Conservation (phyloP, 2,113 vertebrate genomes). For the Corythornis vintsioides region DNA sequence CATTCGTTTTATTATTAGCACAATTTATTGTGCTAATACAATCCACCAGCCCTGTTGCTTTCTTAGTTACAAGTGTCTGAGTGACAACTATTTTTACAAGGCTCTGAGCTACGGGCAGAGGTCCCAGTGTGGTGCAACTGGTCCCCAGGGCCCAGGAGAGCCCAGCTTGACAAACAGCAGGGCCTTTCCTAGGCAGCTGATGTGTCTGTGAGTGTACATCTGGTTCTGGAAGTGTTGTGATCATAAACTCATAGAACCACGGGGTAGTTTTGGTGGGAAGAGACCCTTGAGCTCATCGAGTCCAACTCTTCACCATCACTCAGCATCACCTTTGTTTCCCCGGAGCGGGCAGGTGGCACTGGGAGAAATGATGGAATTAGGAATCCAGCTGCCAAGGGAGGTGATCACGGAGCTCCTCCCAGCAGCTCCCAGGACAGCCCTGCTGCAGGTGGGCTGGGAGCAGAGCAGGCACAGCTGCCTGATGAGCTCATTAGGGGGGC, state of each 20-base stretch:
- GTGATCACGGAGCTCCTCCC: not conserved
- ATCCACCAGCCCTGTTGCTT: not conserved
- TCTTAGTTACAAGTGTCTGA: fast-evolving
- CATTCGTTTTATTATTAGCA: too few relatives aligned
- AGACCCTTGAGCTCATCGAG: not conserved
- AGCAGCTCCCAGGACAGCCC: not conserved
- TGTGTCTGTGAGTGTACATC: not conserved
- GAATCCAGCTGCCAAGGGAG: not conserved
- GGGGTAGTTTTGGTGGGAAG: not conserved
- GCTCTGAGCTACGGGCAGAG: fast-evolving
- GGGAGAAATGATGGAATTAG: not conserved
- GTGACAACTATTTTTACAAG: not conserved
- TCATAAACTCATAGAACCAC: not conserved
- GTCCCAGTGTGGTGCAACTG: not conserved
- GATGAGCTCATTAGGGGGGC: not conserved
- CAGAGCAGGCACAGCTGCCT: not conserved
- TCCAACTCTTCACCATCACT: not conserved
- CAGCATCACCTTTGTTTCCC: not conserved
- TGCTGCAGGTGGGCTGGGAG: not conserved
- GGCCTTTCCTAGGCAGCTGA: not conserved
- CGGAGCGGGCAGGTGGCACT: not conserved
- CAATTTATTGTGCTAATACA: not conserved
- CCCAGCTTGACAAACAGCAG: not conserved
- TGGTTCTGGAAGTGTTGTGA: not conserved
- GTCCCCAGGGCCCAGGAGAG: fast-evolving